Evolutionary conservation across 2,113 vertebrate species (phyloP).

Genomic region (Ciconia boyciana): DNA sequence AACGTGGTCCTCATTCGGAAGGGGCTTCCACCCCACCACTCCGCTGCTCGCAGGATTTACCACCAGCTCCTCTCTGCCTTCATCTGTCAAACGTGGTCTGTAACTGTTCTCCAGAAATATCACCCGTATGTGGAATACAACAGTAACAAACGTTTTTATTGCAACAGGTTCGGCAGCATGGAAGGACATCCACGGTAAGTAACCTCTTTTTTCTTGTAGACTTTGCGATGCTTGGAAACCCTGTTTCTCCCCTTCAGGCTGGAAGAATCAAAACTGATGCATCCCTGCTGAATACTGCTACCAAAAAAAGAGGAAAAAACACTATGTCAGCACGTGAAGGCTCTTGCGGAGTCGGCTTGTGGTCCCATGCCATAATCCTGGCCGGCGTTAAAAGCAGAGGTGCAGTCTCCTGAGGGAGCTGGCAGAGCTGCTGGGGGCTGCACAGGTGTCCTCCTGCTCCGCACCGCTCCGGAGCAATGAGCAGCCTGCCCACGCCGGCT

Average conservation of each 20-base stretch:
- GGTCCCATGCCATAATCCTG: neutral
- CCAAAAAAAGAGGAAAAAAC: accelerated
- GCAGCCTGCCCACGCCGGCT: neutral
- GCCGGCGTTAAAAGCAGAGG: neutral
- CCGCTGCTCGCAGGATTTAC: slow-evolving; percentile 14
- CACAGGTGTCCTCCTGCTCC: slow-evolving; percentile 59
- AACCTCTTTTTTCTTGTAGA: slow-evolving; percentile 50
- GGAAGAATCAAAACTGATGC: neutral
- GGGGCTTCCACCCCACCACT: slow-evolving; percentile 14
- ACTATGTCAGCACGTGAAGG: neutral
- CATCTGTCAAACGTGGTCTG: slow-evolving; percentile 15
- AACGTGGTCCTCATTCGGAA: slow-evolving; percentile 25
- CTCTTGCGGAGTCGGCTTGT: neutral
- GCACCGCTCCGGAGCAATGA: slow-evolving; percentile 31
- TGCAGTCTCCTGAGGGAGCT: neutral
- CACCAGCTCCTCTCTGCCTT: slow-evolving; percentile 24
- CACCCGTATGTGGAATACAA: slow-evolving; percentile 48
- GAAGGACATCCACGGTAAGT: slow-evolving; percentile 69
- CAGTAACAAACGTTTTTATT: slow-evolving; percentile 69
- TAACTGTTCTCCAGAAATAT: slow-evolving; percentile 20
- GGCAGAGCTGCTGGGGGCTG: neutral
- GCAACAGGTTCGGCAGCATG: slow-evolving; percentile 76
- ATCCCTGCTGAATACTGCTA: neutral
- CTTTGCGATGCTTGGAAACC: neutral
- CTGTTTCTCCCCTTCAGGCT: neutral